Evolutionary conservation across 92 coral and sea anemone genomes (phyloP).

Genomic region (Zoanthus solanderi): DNA sequence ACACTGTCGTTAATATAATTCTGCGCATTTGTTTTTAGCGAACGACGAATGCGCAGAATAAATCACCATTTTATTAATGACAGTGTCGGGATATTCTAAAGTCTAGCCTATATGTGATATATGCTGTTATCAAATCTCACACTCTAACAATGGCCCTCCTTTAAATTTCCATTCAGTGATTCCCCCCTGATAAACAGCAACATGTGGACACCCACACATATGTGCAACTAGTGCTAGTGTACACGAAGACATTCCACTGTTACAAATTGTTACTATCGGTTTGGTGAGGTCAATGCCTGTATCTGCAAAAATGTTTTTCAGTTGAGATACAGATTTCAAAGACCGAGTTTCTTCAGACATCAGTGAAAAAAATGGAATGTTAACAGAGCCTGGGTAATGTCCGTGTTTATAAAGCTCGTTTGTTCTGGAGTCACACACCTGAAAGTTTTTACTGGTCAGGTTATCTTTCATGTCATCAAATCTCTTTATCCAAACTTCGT

Average conservation of each 20-base stretch:
- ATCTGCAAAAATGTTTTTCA: conserved; percentile 70
- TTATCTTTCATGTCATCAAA: conserved; percentile 82
- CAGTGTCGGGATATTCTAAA: too few species aligned
- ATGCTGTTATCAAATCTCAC: not conserved
- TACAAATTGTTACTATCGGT: conserved; percentile 75
- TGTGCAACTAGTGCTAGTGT: conserved; percentile 73
- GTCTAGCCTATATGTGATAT: too few species aligned
- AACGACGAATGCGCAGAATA: too few species aligned
- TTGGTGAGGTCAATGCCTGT: conserved; percentile 75
- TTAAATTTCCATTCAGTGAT: conserved; percentile 69
- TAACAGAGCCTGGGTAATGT: conserved; percentile 84
- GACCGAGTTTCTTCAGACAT: conserved; percentile 59
- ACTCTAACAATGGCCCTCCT: not conserved
- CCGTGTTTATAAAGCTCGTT: conserved; percentile 47
- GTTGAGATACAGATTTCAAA: conserved; percentile 63
- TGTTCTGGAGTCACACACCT: conserved; percentile 73
- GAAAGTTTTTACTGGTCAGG: conserved; percentile 50
- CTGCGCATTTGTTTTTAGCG: too few species aligned
- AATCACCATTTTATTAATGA: too few species aligned
- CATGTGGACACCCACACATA: conserved; percentile 80
- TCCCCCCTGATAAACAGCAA: conserved; percentile 71
- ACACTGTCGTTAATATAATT: too few species aligned
- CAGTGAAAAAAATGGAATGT: conserved; percentile 67
- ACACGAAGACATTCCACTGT: conserved; percentile 81
- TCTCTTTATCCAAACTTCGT: conserved; percentile 53